phyloP scores from a whole-genome alignment of 2,888 invertebrate species.

The Cephus runcator region DNA sequence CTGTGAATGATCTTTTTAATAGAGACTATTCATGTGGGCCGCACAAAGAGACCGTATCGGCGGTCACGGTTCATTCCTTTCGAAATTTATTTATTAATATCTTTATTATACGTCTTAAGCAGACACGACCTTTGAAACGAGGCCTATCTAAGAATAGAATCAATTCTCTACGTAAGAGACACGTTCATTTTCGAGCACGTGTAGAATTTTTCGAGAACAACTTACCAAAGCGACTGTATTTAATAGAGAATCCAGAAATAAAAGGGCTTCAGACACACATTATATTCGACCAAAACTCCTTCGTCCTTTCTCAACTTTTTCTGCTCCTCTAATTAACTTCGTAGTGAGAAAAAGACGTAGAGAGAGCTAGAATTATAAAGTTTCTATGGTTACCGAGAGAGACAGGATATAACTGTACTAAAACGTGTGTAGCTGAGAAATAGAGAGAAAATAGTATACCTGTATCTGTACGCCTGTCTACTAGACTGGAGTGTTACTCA shows the following conservation, averaged over 20 bases:
- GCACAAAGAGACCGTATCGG: slow-evolving; percentile 33
- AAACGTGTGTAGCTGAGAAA: background rate
- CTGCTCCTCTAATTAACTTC: background rate
- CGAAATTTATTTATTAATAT: slow-evolving; percentile 43
- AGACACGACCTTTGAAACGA: background rate
- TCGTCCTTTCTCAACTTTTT: slow-evolving; percentile 10
- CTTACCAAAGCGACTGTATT: background rate
- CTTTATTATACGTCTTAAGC: slow-evolving; percentile 6
- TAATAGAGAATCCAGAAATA: background rate
- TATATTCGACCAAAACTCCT: background rate
- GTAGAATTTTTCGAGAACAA: background rate
- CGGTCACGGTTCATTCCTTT: slow-evolving; percentile 26
- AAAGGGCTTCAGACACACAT: background rate
- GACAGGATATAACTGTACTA: background rate
- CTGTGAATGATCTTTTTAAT: slow-evolving; percentile 23
- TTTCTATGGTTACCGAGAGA: background rate
- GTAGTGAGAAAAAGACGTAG: background rate
- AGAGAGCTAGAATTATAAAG: background rate
- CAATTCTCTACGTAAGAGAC: slow-evolving; percentile 15
- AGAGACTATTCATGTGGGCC: slow-evolving; percentile 28
- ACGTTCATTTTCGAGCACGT: background rate
- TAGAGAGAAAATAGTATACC: background rate
- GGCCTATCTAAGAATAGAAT: slow-evolving; percentile 17
- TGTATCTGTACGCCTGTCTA: background rate
- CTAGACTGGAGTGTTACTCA: background rate